These are phyloP conservation scores for Amphiprion ocellaris DNA, from an alignment of 2,113 vertebrate species.

Conservation along the genomic window DNA sequence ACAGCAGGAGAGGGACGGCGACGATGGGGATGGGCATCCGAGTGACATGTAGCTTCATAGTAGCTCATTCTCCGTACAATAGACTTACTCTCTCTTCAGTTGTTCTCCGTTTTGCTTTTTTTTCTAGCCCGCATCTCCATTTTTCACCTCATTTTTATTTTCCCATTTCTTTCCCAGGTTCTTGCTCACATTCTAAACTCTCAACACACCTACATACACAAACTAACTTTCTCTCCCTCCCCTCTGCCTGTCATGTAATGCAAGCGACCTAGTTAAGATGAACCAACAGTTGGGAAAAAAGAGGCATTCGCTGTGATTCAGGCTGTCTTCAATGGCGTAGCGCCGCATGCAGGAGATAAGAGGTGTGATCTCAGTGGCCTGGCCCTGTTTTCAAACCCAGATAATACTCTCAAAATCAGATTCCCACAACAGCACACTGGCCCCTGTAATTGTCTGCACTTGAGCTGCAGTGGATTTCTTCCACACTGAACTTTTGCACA, in stretches of 20 bases:
- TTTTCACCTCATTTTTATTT: conserved; percentile 27
- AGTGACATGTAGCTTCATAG: conserved; percentile 51
- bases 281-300: conserved; percentile 55
- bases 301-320: conserved; percentile 52
- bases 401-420: conserved; percentile 73
- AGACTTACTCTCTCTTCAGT: conserved; percentile 27
- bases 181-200: conserved; percentile 21
- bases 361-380: conserved; percentile 68
- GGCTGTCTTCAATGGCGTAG: conserved; percentile 39
- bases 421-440: conserved; percentile 60
- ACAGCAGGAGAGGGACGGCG: not conserved
- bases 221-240: conserved; percentile 36
- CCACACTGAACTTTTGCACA: conserved; percentile 69
- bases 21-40: conserved; percentile 31
- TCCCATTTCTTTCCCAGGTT: conserved; percentile 19
- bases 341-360: conserved; percentile 48
- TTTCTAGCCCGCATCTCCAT: not conserved
- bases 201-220: conserved; percentile 49
- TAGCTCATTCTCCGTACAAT: conserved; percentile 32
- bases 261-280: conserved; percentile 68
- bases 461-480: conserved; percentile 64
- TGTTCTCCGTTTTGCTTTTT: not conserved
- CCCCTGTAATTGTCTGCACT: conserved; percentile 77
- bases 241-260: conserved; percentile 52
- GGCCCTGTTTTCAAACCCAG: conserved; percentile 75